phyloP scores from a whole-genome alignment of 2,113 vertebrate species.

The Panurus biarmicus region DNA sequence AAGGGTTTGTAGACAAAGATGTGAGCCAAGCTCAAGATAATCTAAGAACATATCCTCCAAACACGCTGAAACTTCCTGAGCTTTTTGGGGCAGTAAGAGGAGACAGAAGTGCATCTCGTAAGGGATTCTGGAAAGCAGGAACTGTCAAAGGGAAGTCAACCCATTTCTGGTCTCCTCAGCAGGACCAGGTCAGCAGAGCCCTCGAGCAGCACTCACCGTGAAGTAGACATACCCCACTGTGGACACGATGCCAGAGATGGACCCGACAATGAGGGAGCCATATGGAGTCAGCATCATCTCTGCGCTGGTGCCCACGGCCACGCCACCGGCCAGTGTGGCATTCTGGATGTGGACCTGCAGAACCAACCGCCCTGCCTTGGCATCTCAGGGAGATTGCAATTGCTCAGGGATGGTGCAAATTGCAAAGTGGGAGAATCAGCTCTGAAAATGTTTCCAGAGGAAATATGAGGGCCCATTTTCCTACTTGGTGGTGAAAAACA shows the following conservation, averaged over 20 bases:
- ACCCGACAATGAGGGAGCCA: constrained; percentile 86
- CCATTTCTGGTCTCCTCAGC: background rate
- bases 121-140: background rate
- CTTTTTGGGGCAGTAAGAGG: background rate
- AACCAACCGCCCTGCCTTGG: background rate
- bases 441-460: background rate
- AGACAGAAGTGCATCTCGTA: background rate
- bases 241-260: constrained; percentile 83
- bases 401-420: background rate
- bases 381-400: background rate
- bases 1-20: background rate
- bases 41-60: background rate
- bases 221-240: constrained; percentile 85
- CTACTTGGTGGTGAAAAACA: constrained; percentile 18
- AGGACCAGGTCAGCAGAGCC: background rate
- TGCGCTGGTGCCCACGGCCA: constrained; percentile 87
- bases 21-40: background rate
- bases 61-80: background rate
- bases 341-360: constrained; percentile 95
- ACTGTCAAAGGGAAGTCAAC: background rate
- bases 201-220: constrained; percentile 72
- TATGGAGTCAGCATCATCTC: constrained; percentile 94
- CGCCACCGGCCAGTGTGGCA: constrained; percentile 85
- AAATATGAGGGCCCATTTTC: constrained; percentile 6
- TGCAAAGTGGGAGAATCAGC: background rate